These are phyloP conservation scores for Girardinus metallicus DNA, from an alignment of 2,797 vertebrate genomes.

Conservation along the genomic window DNA sequence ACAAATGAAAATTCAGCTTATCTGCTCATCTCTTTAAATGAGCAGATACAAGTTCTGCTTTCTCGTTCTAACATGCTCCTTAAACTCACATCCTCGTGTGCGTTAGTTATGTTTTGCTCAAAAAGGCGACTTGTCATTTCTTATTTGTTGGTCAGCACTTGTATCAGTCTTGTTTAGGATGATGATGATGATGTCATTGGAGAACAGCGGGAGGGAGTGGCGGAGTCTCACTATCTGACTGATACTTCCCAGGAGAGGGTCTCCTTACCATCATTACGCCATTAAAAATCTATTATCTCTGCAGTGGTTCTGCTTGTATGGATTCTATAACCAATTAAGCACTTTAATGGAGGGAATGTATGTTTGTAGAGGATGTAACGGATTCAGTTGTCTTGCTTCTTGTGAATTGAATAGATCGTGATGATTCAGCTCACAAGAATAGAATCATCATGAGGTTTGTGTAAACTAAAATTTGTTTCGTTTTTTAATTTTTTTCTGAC, in stretches of 20 bases:
- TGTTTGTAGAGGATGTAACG: constrained; percentile 38
- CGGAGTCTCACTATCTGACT: constrained; percentile 71
- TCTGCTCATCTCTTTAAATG: background rate
- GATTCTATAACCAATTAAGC: constrained; percentile 78
- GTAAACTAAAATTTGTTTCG: background rate
- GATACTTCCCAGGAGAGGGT: constrained; percentile 79
- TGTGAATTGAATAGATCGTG: constrained; percentile 12
- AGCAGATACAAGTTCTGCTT: constrained; percentile 11
- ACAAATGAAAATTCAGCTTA: background rate
- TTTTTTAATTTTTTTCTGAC: background rate
- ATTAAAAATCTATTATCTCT: constrained; percentile 84
- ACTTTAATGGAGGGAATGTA: constrained; percentile 64
- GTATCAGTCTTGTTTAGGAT: constrained; percentile 67
- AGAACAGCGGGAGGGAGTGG: constrained; percentile 48
- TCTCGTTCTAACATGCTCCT: constrained; percentile 6
- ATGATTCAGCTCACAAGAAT: too few relatives aligned
- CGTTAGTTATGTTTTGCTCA: constrained; percentile 23
- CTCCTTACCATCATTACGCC: constrained; percentile 77
- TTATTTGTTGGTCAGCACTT: constrained; percentile 52
- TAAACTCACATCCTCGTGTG: background rate
- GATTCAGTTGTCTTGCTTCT: constrained; percentile 17
- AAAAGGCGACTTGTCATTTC: constrained; percentile 27
- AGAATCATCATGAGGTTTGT: background rate
- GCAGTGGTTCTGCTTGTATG: constrained; percentile 74
- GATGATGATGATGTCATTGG: constrained; percentile 71